Evolutionary conservation across 2,888 invertebrate genomes (phyloP).

Genomic region (Liopterus haemorrhoidalis): DNA sequence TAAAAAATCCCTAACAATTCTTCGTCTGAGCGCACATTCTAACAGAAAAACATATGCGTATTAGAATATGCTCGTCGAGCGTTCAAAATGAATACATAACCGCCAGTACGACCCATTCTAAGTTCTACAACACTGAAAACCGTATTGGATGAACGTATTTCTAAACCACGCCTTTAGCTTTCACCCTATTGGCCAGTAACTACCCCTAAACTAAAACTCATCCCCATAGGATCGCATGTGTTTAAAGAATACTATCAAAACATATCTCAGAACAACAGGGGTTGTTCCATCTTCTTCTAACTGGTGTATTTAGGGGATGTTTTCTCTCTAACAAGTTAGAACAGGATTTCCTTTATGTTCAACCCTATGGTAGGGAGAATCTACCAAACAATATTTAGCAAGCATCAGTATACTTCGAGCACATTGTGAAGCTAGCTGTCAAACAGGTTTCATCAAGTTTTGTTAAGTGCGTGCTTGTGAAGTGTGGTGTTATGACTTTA

Average conservation of each 20-base stretch:
- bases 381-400: conserved; percentile 46
- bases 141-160: conserved; percentile 49
- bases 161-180: conserved; percentile 42
- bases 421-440: conserved; percentile 26
- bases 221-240: conserved; percentile 46
- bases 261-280: conserved; percentile 26
- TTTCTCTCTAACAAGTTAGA: conserved; percentile 32
- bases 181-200: conserved; percentile 46
- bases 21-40: conserved; percentile 25
- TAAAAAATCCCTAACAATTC: conserved; percentile 21
- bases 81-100: conserved; percentile 25
- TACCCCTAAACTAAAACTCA: conserved; percentile 45
- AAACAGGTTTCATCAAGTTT: conserved; percentile 21
- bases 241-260: conserved; percentile 30
- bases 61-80: conserved; percentile 34
- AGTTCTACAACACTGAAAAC: conserved; percentile 44
- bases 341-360: conserved; percentile 30
- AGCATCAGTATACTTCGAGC: conserved; percentile 34
- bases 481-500: conserved; percentile 55
- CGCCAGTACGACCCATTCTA: conserved; percentile 34
- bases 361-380: conserved; percentile 35
- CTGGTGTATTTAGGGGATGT: conserved; percentile 12
- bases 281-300: conserved; percentile 29
- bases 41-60: conserved; percentile 32
- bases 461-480: conserved; percentile 25